These are phyloP conservation scores for Spodoptera litura DNA, from an alignment of 1,140 invertebrate species.

Conservation along the genomic window DNA sequence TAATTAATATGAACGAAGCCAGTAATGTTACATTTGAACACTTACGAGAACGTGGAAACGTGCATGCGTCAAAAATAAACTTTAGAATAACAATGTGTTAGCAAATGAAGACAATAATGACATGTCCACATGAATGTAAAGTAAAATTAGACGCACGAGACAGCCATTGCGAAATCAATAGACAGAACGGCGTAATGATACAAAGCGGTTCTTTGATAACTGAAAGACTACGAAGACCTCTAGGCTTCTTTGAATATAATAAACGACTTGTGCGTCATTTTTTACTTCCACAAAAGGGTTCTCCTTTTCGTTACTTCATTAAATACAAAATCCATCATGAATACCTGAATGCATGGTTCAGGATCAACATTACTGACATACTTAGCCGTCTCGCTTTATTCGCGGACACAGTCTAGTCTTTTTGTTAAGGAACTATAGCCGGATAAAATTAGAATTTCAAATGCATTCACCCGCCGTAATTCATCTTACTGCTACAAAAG, in stretches of 20 bases:
- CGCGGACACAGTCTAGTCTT: constrained; percentile 66
- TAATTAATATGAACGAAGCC: constrained; percentile 48
- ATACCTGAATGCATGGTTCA: constrained; percentile 33
- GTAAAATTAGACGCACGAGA: constrained; percentile 64
- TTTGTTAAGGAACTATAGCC: constrained; percentile 62
- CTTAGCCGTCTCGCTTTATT: constrained; percentile 75
- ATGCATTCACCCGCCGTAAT: constrained; percentile 51
- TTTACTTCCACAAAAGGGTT: neutral
- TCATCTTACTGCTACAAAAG: constrained; percentile 49
- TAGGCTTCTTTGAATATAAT: neutral
- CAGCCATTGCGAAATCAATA: constrained; percentile 54
- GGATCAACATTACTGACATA: constrained; percentile 71
- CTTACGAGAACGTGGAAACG: constrained; percentile 30
- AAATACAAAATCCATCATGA: constrained; percentile 11
- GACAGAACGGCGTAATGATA: constrained; percentile 44
- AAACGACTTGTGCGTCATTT: neutral
- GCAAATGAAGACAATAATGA: constrained; percentile 74
- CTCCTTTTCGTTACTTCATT: neutral
- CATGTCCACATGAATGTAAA: constrained; percentile 60
- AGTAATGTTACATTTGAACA: constrained; percentile 15
- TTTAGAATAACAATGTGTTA: constrained; percentile 66
- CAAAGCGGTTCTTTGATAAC: neutral
- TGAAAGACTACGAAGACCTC: constrained; percentile 1
- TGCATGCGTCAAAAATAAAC: constrained; percentile 63
- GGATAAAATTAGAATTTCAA: constrained; percentile 60